phyloP scores from a whole-genome alignment of 2,113 vertebrate genomes.

The Lycaon pictus region DNA sequence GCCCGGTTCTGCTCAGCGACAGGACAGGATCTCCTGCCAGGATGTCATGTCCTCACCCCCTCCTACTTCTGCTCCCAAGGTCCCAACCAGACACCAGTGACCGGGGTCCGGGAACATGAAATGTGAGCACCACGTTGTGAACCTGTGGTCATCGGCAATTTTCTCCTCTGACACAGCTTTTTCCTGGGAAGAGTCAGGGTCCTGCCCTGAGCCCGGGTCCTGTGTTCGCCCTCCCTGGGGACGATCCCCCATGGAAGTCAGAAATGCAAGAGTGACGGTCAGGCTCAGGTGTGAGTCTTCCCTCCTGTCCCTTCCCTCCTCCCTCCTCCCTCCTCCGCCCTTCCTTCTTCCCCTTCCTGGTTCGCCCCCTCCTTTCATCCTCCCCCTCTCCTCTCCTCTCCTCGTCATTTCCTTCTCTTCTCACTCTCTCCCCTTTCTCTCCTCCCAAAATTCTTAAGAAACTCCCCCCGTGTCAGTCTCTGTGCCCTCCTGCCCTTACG shows the following conservation, averaged over 20 bases:
- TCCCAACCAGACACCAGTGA: rapidly evolving
- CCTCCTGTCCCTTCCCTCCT: background rate
- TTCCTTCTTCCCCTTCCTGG: too few species aligned
- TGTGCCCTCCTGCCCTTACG: background rate
- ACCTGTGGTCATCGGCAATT: rapidly evolving
- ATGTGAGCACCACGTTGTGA: background rate
- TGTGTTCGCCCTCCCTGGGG: rapidly evolving
- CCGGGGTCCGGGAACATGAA: background rate
- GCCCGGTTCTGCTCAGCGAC: too few species aligned
- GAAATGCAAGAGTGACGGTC: background rate
- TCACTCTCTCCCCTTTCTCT: background rate
- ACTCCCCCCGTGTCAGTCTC: background rate
- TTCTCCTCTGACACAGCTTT: too few species aligned
- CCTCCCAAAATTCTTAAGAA: background rate
- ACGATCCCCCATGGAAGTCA: too few species aligned
- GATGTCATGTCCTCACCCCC: background rate
- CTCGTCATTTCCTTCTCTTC: background rate
- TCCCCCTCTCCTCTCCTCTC: background rate
- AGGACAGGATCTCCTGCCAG: too few species aligned
- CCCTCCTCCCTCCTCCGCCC: background rate
- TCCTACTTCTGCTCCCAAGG: rapidly evolving
- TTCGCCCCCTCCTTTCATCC: background rate
- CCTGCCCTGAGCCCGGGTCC: background rate
- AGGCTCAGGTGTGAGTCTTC: background rate
- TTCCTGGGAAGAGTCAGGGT: background rate